Percentiles rank a stretch among this genome's conserved stretches.
Conservation (phyloP, 2,113 vertebrate species). For the Emydura subglobosa region DNA sequence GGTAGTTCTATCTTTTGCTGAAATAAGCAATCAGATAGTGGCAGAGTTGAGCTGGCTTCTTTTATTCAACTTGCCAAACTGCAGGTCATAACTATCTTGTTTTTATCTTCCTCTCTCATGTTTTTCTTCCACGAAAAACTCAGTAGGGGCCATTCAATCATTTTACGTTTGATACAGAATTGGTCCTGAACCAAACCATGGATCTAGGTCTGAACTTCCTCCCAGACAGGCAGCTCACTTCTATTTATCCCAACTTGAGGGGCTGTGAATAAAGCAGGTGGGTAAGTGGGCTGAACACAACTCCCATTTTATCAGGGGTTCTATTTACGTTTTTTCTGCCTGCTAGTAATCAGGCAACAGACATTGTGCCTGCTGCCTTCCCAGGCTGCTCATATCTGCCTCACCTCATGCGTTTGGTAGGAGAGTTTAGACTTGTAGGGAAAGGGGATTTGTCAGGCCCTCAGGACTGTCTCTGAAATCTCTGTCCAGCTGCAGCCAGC, state of each 20-base stretch:
- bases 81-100: neutral
- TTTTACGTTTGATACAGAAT: neutral
- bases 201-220: neutral
- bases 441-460: neutral
- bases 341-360: neutral
- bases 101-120: neutral
- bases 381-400: neutral
- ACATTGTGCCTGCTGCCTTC: neutral
- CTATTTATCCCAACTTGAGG: neutral
- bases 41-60: neutral
- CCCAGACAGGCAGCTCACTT: neutral
- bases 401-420: neutral
- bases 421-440: neutral
- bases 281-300: neutral
- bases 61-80: neutral
- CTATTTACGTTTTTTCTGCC: neutral
- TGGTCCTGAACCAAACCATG: neutral
- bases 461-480: neutral
- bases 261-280: neutral
- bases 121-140: neutral
- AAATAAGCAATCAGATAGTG: neutral
- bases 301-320: neutral
- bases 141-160: neutral
- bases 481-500: neutral
- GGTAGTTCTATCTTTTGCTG: neutral